These are phyloP conservation scores for Aplodontia rufa DNA, from an alignment of 2,113 vertebrate species.

Conservation along the genomic window DNA sequence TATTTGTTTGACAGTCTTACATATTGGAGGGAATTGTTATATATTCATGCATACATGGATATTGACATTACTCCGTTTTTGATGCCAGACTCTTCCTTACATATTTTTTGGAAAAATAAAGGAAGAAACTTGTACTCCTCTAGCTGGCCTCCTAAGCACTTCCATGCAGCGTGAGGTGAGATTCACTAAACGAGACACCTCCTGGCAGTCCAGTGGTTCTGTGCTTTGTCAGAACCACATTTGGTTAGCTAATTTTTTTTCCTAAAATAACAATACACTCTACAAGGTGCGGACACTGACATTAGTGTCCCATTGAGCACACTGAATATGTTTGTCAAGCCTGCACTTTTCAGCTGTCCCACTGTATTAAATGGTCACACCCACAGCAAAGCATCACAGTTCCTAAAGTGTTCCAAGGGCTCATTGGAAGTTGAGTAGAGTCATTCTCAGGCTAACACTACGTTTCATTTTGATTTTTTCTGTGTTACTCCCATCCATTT, in stretches of 20 bases:
- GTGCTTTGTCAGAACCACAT: slow-evolving; percentile 4
- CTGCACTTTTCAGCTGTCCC: not conserved
- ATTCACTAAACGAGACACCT: not conserved
- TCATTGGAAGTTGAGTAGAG: not conserved
- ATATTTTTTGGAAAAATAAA: not conserved
- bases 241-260: not conserved
- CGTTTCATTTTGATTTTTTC: slow-evolving; percentile 39
- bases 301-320: not conserved
- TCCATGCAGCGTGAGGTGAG: not conserved
- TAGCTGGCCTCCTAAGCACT: not conserved
- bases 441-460: not conserved
- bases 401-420: not conserved
- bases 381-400: not conserved
- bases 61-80: slow-evolving; percentile 4
- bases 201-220: not conserved
- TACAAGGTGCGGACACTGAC: not conserved
- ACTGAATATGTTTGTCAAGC: not conserved
- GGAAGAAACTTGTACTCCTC: not conserved
- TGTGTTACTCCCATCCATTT: not conserved
- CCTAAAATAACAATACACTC: not conserved
- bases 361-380: not conserved
- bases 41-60: too few relatives aligned
- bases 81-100: not conserved
- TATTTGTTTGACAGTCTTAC: too few relatives aligned
- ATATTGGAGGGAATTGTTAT: too few relatives aligned